Percentiles rank a stretch among this genome's conserved stretches.
Conservation (phyloP, 2,113 vertebrate species). For the Polyodon spathula region DNA sequence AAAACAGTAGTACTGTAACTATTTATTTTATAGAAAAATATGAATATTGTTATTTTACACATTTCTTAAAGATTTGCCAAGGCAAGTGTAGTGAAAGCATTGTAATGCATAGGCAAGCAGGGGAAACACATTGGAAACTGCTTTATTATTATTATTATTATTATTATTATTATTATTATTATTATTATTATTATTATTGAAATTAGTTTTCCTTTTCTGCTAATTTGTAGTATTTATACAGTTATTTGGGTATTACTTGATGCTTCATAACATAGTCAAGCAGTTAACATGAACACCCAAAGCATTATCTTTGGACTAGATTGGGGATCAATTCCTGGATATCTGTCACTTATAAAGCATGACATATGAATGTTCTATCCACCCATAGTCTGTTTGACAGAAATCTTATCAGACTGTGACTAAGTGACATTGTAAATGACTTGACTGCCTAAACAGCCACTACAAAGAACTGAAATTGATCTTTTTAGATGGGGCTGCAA, state of each 20-base stretch:
- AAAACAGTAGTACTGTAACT: no score
- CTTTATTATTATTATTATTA: no score
- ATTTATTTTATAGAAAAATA: no score
- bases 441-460: not conserved
- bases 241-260: not conserved
- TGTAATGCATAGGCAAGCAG: no score
- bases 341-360: not conserved
- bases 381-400: not conserved
- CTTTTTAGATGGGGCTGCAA: not conserved
- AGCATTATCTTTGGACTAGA: not conserved
- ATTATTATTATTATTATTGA: not conserved
- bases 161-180: no score
- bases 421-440: not conserved
- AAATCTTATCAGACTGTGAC: slow-evolving; percentile 2
- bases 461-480: not conserved
- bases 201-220: not conserved
- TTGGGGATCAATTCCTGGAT: not conserved
- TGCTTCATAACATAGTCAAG: not conserved
- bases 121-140: no score
- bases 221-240: not conserved
- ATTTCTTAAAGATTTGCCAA: no score
- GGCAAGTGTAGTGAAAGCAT: no score
- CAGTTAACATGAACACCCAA: not conserved
- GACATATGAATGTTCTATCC: not conserved
- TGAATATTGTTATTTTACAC: no score